Evolutionary conservation across 2,797 vertebrate species (phyloP), one percentile per base, ranked within the genome.

Genomic region (Liparis tanakae): DNA sequence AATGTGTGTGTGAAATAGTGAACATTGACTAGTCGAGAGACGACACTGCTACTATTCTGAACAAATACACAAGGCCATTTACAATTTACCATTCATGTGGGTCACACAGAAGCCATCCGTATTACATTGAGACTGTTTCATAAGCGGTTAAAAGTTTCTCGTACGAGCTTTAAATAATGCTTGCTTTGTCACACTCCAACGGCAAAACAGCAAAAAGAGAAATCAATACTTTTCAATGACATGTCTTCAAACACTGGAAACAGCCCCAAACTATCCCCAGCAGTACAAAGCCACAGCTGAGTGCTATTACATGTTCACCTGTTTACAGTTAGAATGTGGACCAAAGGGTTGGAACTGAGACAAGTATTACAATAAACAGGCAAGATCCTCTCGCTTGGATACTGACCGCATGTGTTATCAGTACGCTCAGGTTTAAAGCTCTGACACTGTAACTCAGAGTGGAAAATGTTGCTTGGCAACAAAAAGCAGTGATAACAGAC

Each of bases 401-500:
- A 53, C 37, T 39, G n/a, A 58, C 41, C 10, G 6, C 20, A 43
- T 37, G n/a, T 73, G 69, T 72, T 66, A 5, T 60, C 1, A 20
- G 20, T 64, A 51, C 2, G 54, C 46, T 20, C 20, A 54, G 33
- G 17, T 66, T 41, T 66, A 22, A 63, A 22, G 10, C 17, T 74
- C 36, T 25, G 54, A 72, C 50, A 30, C 36, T 70, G 22, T 30
- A 46, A 46, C 20, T 75, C 34, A 50, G 44, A 41, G 59, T 39
- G 14, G 54, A 33, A 57, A 46, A 69, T 71, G 74, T 80, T 75
- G 61, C 81, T 60, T 74, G 20, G 73, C 59, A 86, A 79, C 82
- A 78, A 72, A 30, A 67, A 25, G 22, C 20, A 67, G 33, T n/a
- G 14, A 60, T 59, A 69, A 72, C 30, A 50, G 37, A 67, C 18